Base-by-base conservation (phyloP, 2,797 vertebrate species). In the Naso thynnoides region DNA sequence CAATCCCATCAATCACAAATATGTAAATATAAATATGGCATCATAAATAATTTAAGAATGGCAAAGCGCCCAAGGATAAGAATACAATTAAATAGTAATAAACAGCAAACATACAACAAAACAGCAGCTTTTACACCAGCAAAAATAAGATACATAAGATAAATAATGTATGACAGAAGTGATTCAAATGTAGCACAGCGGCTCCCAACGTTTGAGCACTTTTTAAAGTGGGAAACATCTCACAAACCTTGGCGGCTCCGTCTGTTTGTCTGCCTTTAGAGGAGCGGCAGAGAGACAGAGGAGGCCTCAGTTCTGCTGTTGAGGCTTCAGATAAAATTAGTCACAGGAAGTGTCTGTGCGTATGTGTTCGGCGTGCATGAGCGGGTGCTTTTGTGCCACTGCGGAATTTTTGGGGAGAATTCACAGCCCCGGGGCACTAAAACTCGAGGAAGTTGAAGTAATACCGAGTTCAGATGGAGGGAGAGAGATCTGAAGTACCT, bases 401-500 rank as follows among this genome's bases (percentile, higher is more conserved):
- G 72, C 76, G 84, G 86, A 92, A 86, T 82, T 86, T 73, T 45
- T 49, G n/a, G 61, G n/a, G 61, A 83, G 82, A 81, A 73, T 81
- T 88, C 78, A 75, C 66, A 77, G 76, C 83, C 74, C 26, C 8
- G 4, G 73, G 79, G 69, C 13, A 26, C n/a, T n/a, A 45, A 58
- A 62, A 71, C 44, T 41, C 14, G 19, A 72, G 60, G 39, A 82
- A 56, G 55, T 0, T 47, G 42, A 69, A 73, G 18, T 9, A 39
- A 70, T 39, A 19, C n/a, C 53, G 49, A 44, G 8, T 19, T 27
- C 3, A 76, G 39, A 54, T n/a, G 21, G 53, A 38, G 60, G 53
- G 23, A 41, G 26, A 71, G 11, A 36, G 53, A 55, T 23, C 1
- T 36, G 13, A 16, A 21, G 63, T 95, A 99, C 98, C 97, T 97